Evolutionary conservation across 2,113 vertebrate genomes (phyloP).

Genomic region (Epinephelus moara): DNA sequence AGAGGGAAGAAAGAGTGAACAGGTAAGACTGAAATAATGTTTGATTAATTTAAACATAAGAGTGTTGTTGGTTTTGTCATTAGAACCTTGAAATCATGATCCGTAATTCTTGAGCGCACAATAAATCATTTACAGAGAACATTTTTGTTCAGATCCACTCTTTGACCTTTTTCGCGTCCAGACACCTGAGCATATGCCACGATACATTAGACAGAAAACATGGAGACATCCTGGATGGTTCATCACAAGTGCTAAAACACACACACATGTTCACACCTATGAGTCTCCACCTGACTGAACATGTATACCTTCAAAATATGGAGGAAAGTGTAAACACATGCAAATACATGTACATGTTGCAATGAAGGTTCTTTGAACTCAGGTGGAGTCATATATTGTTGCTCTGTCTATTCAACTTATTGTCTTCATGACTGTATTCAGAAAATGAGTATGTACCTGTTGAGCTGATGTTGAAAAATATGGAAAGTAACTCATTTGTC

Average conservation of each 20-base stretch:
- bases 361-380: not conserved
- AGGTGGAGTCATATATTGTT: not conserved
- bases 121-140: constrained; percentile 23
- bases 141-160: not conserved
- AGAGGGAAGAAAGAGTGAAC: constrained; percentile 27
- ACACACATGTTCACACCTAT: not conserved
- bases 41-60: constrained; percentile 40
- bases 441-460: not conserved
- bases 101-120: not conserved
- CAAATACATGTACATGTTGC: not conserved
- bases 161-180: not conserved
- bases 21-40: constrained; percentile 10
- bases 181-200: not conserved
- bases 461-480: not conserved
- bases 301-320: not conserved
- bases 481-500: not conserved
- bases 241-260: constrained; percentile 1
- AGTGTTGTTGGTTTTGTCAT: constrained; percentile 19
- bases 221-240: not conserved
- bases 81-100: constrained; percentile 10
- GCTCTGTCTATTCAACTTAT: not conserved
- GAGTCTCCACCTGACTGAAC: not conserved
- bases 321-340: not conserved
- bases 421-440: not conserved
- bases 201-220: not conserved